Base-by-base conservation (phyloP, 2,888 invertebrate species). In the Colostygia pectinataria region DNA sequence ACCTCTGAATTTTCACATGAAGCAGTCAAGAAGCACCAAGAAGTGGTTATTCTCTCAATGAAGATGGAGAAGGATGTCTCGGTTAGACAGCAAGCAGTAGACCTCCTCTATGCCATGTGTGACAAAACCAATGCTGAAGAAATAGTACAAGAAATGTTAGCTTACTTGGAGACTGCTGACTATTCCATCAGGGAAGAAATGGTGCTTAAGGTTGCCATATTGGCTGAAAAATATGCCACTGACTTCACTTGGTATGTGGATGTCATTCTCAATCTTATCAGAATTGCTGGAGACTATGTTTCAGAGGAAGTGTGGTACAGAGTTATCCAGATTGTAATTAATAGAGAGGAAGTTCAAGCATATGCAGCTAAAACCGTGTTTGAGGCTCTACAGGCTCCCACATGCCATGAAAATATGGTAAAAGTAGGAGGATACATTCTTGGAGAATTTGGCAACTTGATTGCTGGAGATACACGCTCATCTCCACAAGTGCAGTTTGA, bases 351-450 rank as follows among this genome's bases (percentile, higher is more conserved):
- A 89, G 99, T 99, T 1, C 99, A 99, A 89, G 99, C 98, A 12
- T 99, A 99, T 91, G 99, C 99, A 53, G 99, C 99, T 38, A 99
- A 99, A 91, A 99, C 99, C 43, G 99, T 99, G 14, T 99, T 99
- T 91, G 99, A 99, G 91, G 98, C 98, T 47, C 90, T 99, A 42
- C 99, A 99, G 91, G 99, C 99, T 23, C 99, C 99, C 12, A 99
- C 99, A 15, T 99, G 99, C 75, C 99, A 99, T 82, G 99, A 99
- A 88, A 99, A 99, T 83, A 99, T 99, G 99, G 99, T 99, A 1
- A 99, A 99, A 93, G 99, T 99, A 44, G 99, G 99, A 53, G 99
- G 99, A 42, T 99, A 99, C 74, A 99, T 99, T 68, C 92, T 99
- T 53, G 99, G 99, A 55, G 99, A 99, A 88, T 99, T 99, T 90